phyloP scores from a whole-genome alignment of 2,888 invertebrate species.

The Taphrorychus bicolor region DNA sequence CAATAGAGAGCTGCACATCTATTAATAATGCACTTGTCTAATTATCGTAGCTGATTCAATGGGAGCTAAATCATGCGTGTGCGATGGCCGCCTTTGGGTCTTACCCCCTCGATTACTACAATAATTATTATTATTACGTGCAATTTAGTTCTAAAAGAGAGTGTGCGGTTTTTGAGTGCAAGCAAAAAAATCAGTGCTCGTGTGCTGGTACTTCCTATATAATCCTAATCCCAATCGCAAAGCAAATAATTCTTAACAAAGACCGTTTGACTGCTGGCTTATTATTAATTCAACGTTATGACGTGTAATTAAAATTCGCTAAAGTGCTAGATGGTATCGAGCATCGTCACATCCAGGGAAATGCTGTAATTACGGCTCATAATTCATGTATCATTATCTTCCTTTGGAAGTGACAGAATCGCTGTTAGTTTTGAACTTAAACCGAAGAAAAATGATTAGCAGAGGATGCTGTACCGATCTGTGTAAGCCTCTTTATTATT shows the following conservation, averaged over 20 bases:
- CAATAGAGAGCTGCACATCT: constrained; percentile 11
- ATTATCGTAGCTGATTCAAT: constrained; percentile 12
- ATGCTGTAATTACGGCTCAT: constrained; percentile 45
- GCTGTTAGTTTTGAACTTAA: constrained; percentile 27
- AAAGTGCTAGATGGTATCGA: constrained; percentile 39
- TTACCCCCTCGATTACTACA: background rate
- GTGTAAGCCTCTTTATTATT: constrained; percentile 15
- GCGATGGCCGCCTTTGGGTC: constrained; percentile 10
- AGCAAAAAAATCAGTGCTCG: too few species aligned
- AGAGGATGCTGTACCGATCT: constrained; percentile 17
- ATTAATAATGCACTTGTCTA: constrained; percentile 9
- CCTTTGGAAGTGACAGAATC: constrained; percentile 31
- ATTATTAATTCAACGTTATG: constrained; percentile 37
- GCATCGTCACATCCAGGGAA: constrained; percentile 40
- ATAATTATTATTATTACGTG: background rate
- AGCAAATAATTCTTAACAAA: constrained; percentile 24
- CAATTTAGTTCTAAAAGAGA: background rate
- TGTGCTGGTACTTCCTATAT: background rate
- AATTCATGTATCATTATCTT: constrained; percentile 45
- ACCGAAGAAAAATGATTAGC: constrained; percentile 20
- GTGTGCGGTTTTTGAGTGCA: background rate
- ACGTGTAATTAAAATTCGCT: constrained; percentile 38
- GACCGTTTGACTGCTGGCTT: constrained; percentile 13
- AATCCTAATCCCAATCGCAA: constrained; percentile 27
- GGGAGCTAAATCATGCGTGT: constrained; percentile 16